phyloP scores from a whole-genome alignment of 2,113 vertebrate genomes.

The Bos taurus region DNA sequence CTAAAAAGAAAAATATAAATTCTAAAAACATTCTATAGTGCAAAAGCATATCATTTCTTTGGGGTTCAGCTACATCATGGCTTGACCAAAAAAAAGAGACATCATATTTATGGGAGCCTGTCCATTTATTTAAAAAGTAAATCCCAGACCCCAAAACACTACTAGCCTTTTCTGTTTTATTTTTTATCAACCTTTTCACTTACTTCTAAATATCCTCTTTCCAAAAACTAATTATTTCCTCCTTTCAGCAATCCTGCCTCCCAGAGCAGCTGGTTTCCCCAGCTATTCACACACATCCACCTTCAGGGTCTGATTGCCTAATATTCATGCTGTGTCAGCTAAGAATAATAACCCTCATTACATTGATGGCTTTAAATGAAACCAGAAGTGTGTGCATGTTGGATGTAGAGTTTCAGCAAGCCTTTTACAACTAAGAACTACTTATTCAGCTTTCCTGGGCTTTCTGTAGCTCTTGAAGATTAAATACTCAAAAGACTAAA shows the following conservation, averaged over 20 bases:
- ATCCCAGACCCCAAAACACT: neutral
- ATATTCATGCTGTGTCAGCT: neutral
- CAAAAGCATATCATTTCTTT: neutral
- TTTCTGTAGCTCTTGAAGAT: neutral
- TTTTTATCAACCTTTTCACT: neutral
- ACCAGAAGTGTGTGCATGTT: neutral
- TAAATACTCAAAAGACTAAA: neutral
- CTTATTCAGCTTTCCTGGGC: neutral
- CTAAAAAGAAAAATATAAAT: neutral
- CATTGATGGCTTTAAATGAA: neutral
- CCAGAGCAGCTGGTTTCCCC: neutral
- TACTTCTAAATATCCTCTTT: neutral
- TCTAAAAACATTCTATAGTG: neutral
- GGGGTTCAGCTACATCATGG: neutral
- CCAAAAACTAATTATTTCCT: neutral
- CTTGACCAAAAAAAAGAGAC: neutral
- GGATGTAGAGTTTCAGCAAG: neutral
- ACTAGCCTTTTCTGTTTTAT: neutral
- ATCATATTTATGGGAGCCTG: neutral
- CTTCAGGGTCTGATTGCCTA: neutral
- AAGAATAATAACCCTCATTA: neutral
- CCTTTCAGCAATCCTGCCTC: neutral
- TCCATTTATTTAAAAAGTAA: neutral
- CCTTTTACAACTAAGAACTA: neutral
- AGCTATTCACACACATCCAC: neutral